Evolutionary conservation across 2,797 vertebrate species (phyloP).

Genomic region (Acomys russatus): DNA sequence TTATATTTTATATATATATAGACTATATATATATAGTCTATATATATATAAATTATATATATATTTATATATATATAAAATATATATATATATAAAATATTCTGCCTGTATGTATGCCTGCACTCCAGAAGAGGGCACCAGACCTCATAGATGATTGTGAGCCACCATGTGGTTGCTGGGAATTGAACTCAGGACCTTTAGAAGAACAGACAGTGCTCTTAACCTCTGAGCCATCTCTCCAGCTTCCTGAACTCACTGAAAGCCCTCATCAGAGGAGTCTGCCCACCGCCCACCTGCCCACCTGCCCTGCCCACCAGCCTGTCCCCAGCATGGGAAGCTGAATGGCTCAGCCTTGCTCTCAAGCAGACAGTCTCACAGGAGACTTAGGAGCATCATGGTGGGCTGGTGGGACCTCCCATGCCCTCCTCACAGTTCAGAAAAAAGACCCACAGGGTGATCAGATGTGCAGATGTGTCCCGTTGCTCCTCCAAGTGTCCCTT

Average conservation of each 20-base stretch:
- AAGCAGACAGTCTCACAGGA: background rate
- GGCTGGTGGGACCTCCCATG: background rate
- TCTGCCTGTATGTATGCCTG: too few relatives aligned
- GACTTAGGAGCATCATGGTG: background rate
- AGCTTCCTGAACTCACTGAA: background rate
- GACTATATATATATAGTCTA: too few relatives aligned
- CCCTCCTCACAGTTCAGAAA: background rate
- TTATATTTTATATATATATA: too few relatives aligned
- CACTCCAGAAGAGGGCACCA: too few relatives aligned
- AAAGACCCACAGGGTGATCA: background rate
- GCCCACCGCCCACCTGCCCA: too few relatives aligned
- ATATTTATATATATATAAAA: too few relatives aligned
- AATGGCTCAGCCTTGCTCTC: background rate
- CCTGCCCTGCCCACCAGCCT: background rate
- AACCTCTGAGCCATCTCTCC: too few relatives aligned
- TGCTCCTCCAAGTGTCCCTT: background rate
- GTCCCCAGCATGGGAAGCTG: background rate
- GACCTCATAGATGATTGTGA: too few relatives aligned
- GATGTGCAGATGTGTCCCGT: background rate
- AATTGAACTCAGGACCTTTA: background rate
- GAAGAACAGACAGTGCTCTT: too few relatives aligned
- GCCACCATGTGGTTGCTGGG: too few relatives aligned
- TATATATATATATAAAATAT: too few relatives aligned
- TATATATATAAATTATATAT: too few relatives aligned
- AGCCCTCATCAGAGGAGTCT: background rate